Conservation (phyloP, 2,113 vertebrate species). For the Rhinogobius similis region DNA sequence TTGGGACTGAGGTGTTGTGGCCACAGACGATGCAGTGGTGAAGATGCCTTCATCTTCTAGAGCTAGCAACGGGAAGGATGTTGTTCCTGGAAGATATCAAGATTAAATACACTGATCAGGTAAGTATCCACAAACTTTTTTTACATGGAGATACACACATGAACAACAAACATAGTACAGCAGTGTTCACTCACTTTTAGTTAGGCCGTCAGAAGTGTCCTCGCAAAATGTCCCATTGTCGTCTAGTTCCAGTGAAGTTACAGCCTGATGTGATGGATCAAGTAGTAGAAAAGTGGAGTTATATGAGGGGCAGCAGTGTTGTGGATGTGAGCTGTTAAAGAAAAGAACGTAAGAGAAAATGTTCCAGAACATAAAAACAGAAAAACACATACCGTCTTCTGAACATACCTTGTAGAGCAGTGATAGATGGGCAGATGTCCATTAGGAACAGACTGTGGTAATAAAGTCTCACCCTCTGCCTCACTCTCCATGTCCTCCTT, state of each 20-base stretch:
- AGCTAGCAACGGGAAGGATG: slow-evolving; percentile 79
- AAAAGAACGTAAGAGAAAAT: neutral
- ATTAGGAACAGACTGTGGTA: slow-evolving; percentile 76
- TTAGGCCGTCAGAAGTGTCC: slow-evolving; percentile 14
- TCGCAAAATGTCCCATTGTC: slow-evolving; percentile 30
- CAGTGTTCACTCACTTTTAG: slow-evolving; percentile 46
- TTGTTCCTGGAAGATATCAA: slow-evolving; percentile 53
- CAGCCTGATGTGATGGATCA: slow-evolving; percentile 67
- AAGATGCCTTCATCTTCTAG: slow-evolving; percentile 80
- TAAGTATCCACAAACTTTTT: neutral
- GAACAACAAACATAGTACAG: neutral
- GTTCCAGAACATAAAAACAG: neutral
- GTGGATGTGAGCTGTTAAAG: slow-evolving; percentile 63
- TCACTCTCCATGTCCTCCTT: slow-evolving; percentile 79
- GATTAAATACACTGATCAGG: slow-evolving; percentile 3
- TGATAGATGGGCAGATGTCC: slow-evolving; percentile 72
- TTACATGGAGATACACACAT: neutral
- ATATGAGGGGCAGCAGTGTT: slow-evolving; percentile 76
- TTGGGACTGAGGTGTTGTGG: slow-evolving; percentile 67
- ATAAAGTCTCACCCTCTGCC: slow-evolving; percentile 74
- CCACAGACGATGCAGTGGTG: slow-evolving; percentile 65
- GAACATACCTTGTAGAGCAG: slow-evolving; percentile 77
- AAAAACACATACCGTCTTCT: neutral
- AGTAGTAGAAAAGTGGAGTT: slow-evolving; percentile 82
- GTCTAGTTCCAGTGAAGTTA: slow-evolving; percentile 56